Conservation (phyloP, 2,797 vertebrate genomes). For the Chanos chanos region DNA sequence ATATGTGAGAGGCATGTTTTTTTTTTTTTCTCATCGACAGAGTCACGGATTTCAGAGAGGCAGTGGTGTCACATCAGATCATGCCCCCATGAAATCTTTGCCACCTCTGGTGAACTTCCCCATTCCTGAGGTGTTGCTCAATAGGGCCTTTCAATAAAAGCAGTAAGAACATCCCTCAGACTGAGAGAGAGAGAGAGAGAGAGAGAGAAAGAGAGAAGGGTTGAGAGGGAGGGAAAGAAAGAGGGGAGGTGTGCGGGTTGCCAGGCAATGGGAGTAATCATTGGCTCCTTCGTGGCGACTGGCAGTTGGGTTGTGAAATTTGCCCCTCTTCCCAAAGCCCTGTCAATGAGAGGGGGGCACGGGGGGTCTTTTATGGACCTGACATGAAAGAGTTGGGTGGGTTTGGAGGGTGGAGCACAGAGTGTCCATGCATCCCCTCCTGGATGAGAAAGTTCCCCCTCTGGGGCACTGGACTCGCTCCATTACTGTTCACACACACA, state of each 20-base stretch:
- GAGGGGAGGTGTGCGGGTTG: constrained; percentile 46
- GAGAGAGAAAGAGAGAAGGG: neutral
- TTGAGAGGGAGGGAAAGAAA: neutral
- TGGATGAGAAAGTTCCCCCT: constrained; percentile 62
- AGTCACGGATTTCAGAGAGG: neutral
- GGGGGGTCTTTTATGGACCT: constrained; percentile 52
- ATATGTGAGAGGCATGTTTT: too few relatives aligned
- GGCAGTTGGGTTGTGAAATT: constrained; percentile 42
- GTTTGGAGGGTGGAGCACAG: constrained; percentile 49
- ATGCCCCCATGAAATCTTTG: neutral
- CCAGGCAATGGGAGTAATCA: constrained; percentile 46
- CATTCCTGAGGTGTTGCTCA: neutral
- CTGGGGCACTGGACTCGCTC: constrained; percentile 39
- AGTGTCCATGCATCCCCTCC: constrained; percentile 59
- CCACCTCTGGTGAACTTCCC: neutral
- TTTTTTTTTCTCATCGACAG: neutral
- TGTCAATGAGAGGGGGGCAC: constrained; percentile 38
- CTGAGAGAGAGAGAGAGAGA: neutral
- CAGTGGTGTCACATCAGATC: neutral
- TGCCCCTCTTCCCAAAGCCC: constrained; percentile 42
- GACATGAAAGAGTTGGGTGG: constrained; percentile 62
- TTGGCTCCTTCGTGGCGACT: constrained; percentile 17
- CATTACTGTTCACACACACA: neutral
- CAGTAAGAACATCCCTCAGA: constrained; percentile 10
- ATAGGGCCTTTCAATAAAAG: constrained; percentile 10